A percentile compares a stretch with the other conserved stretches of the same genome.
Conservation (phyloP, 2,888 invertebrate species). For the Aricia artaxerxes region DNA sequence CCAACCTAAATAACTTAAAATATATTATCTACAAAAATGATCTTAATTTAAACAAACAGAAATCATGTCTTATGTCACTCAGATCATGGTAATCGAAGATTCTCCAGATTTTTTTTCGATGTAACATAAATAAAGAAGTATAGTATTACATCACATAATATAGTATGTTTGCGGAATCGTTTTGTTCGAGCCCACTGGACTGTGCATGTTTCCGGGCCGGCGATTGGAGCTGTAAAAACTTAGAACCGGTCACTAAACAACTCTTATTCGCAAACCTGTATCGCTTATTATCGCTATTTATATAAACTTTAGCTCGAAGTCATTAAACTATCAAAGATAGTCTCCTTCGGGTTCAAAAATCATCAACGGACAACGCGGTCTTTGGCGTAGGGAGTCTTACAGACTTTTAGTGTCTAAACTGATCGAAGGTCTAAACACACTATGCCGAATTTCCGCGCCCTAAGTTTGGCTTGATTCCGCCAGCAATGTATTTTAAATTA, state of each 20-base stretch:
- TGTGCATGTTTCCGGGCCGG: constrained; percentile 25
- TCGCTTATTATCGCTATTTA: not conserved
- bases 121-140: not conserved
- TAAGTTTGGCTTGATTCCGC: too few species aligned
- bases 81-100: too few species aligned
- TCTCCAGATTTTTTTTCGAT: not conserved
- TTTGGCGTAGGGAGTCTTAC: too few species aligned
- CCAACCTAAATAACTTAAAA: too few species aligned
- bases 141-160: not conserved
- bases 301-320: not conserved
- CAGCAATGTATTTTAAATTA: too few species aligned
- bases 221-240: constrained; percentile 18
- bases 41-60: too few species aligned
- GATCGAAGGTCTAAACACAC: too few species aligned
- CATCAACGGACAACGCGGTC: not conserved
- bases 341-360: not conserved
- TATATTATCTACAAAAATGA: too few species aligned
- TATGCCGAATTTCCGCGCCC: too few species aligned
- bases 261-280: constrained; percentile 19
- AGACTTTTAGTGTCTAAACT: too few species aligned
- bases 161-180: not conserved
- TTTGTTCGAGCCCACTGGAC: constrained; percentile 8
- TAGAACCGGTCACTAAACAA: constrained; percentile 12
- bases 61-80: too few species aligned
- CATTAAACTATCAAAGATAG: not conserved